phyloP scores from a whole-genome alignment of 2,888 invertebrate genomes.

The Tetramorium bicarinatum region DNA sequence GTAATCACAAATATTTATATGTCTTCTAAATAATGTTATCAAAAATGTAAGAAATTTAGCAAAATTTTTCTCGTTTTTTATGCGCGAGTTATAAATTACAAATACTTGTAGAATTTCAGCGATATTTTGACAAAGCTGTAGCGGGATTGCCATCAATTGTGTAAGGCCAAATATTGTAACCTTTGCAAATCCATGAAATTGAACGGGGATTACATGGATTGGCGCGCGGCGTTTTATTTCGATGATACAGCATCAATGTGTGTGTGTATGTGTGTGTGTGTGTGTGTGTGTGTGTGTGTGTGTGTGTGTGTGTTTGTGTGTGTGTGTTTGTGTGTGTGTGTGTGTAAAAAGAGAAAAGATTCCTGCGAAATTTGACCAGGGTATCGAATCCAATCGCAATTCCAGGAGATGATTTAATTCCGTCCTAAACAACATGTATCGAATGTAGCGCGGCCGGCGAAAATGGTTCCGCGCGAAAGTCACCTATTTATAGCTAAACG shows the following conservation, averaged over 20 bases:
- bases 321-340: neutral
- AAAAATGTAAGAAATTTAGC: neutral
- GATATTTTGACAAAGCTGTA: constrained; percentile 28
- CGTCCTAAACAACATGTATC: constrained; percentile 46
- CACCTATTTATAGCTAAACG: constrained; percentile 51
- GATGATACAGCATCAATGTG: constrained; percentile 9
- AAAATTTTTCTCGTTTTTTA: neutral
- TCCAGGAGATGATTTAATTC: constrained; percentile 55
- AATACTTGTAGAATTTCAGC: constrained; percentile 1
- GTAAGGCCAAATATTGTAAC: constrained; percentile 47
- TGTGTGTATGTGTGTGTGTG: neutral
- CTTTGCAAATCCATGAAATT: constrained; percentile 52
- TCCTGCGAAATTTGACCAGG: constrained; percentile 37
- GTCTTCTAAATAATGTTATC: neutral
- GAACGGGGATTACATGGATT: constrained; percentile 52
- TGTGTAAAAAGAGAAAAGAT: constrained; percentile 28
- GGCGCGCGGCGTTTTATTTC: constrained; percentile 41
- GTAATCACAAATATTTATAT: neutral
- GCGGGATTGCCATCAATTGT: constrained; percentile 35
- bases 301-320: neutral
- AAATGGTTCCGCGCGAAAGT: constrained; percentile 51
- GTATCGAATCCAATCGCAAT: constrained; percentile 53
- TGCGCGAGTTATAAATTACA: neutral
- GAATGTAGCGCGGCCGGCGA: constrained; percentile 32
- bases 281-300: neutral